Evolutionary conservation across 2,888 invertebrate genomes (phyloP).

Genomic region (Seira ritae): DNA sequence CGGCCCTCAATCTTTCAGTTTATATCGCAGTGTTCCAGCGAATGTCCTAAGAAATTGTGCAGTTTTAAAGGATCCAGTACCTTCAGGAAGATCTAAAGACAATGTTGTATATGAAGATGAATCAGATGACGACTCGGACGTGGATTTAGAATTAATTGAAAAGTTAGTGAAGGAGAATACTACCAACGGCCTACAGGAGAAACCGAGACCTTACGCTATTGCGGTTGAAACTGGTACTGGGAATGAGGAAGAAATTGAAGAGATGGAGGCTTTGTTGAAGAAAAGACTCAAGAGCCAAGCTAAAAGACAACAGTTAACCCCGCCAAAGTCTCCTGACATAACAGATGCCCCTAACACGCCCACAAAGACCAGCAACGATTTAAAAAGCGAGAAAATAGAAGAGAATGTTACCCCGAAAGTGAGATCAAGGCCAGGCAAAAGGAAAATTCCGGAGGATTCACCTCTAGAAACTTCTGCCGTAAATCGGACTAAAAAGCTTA

Average conservation of each 20-base stretch:
- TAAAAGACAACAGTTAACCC: conserved; percentile 24
- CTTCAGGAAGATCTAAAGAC: conserved; percentile 13
- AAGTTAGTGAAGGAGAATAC: conserved; percentile 32
- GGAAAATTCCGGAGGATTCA: conserved; percentile 45
- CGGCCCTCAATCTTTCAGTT: conserved; percentile 38
- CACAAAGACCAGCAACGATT: not conserved
- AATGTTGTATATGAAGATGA: conserved; percentile 21
- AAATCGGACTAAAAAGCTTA: not conserved
- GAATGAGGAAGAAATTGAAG: conserved; percentile 51
- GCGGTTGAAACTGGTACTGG: conserved; percentile 51
- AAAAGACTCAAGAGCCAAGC: conserved; percentile 18
- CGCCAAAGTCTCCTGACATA: conserved; percentile 63
- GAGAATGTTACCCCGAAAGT: not conserved
- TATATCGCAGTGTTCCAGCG: conserved; percentile 29
- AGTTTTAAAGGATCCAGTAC: conserved; percentile 32
- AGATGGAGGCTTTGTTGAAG: conserved; percentile 32
- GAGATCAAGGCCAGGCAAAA: conserved; percentile 44
- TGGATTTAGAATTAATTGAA: conserved; percentile 42
- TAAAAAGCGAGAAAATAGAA: conserved; percentile 29
- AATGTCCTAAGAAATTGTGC: not conserved
- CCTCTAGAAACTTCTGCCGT: conserved; percentile 15
- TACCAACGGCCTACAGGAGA: conserved; percentile 28
- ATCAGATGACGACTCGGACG: conserved; percentile 40
- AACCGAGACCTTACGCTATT: conserved; percentile 25
- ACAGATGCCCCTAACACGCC: conserved; percentile 48